Evolutionary conservation across 2,888 invertebrate genomes (phyloP), one percentile per base, ranked within the genome.

Genomic region (Acanthosoma haemorrhoidale): DNA sequence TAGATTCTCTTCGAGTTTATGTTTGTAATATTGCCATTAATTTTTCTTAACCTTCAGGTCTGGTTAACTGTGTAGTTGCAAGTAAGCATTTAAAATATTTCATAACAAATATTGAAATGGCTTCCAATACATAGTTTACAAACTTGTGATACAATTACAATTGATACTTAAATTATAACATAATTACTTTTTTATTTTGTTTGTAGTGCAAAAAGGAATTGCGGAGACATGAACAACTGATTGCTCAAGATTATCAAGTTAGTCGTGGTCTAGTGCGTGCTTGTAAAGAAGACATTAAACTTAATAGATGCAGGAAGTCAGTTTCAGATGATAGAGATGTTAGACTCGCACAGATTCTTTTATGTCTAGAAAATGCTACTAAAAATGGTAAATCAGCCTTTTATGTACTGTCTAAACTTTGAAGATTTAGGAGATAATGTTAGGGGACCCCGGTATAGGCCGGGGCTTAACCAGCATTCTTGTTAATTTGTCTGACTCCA

Each of bases 201-300:
- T 59, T 70, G 18, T 70, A 77, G 79, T 98, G 98, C 78, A 87
- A 88, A 73, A 88, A 91, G 70, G 91, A 95, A 78, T 83, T 99
- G 70, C 85, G 89, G 51, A 85, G 91, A 77, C 85, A 95, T 72
- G 94, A 97, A 80, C 89, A 90, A 80, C 83, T 95, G 74, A 91
- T 96, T 77, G 89, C 92, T 5, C 89, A 90, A 78, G 96, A 99
- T 81, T 96, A 94, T 79, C 89, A 87, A 79, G 89, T 93, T 68
- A 94, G 94, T 77, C 91, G 90, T 79, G 93, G 95, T 0, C 83
- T 98, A 70, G 91, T 91, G 32, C 87, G 88, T 77, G 89, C 94
- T 2, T 98, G 98, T 79, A 89, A 88, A 77, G 90, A 92, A 73
- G 96, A 96, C 77, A 96, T 98, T 36, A 87, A 89, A 75, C 86